phyloP scores from a whole-genome alignment of 2,888 invertebrate species.

The Octonoba sinensis region DNA sequence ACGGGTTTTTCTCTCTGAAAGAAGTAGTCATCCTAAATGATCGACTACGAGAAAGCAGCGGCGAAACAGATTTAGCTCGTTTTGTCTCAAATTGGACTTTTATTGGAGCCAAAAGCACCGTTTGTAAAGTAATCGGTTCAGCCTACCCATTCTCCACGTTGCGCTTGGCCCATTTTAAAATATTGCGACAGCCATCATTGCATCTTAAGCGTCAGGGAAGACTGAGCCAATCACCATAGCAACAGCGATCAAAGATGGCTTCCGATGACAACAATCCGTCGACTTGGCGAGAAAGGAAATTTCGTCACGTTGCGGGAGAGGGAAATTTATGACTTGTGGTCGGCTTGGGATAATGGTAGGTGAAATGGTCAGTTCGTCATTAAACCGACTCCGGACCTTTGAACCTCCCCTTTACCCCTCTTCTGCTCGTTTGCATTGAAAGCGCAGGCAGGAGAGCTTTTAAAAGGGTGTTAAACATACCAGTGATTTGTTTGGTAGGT shows the following conservation, averaged over 20 bases:
- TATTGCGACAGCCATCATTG: slow-evolving; percentile 6
- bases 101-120: slow-evolving; percentile 13
- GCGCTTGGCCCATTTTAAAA: slow-evolving; percentile 8
- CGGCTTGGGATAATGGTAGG: slow-evolving; percentile 48
- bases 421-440: not conserved
- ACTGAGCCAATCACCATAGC: not conserved
- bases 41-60: slow-evolving; percentile 7
- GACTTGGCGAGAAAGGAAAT: slow-evolving; percentile 22
- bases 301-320: slow-evolving; percentile 27
- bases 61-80: slow-evolving; percentile 20
- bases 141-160: not conserved
- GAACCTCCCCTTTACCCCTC: not conserved
- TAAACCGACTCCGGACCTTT: slow-evolving; percentile 32
- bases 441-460: slow-evolving; percentile 10
- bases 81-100: slow-evolving; percentile 22
- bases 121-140: slow-evolving; percentile 12
- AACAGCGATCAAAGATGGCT: slow-evolving; percentile 40
- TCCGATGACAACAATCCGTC: slow-evolving; percentile 33
- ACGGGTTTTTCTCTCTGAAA: no score
- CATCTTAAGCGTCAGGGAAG: slow-evolving; percentile 9
- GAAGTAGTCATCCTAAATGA: not conserved
- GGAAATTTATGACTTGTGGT: slow-evolving; percentile 58
- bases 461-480: slow-evolving; percentile 44
- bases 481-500: slow-evolving; percentile 36
- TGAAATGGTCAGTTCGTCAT: slow-evolving; percentile 59